These are phyloP conservation scores for Pyrrhia umbra DNA, from an alignment of 2,888 invertebrate genomes.

Conservation along the genomic window DNA sequence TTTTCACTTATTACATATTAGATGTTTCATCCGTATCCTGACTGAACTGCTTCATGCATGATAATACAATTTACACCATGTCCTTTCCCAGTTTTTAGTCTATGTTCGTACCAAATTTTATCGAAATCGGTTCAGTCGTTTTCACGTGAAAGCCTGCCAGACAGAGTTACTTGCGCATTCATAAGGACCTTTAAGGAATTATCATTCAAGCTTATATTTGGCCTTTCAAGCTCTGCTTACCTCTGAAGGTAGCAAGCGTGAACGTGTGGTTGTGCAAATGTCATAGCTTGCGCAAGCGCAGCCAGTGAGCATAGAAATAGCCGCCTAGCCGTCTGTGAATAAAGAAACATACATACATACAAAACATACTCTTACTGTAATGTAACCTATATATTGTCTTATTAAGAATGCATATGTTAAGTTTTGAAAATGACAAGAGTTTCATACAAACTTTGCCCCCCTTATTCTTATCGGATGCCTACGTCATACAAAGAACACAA, in stretches of 20 bases:
- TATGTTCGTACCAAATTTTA: no score
- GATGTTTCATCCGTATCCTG: no score
- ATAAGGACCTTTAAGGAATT: slow-evolving; percentile 2
- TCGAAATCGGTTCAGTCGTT: no score
- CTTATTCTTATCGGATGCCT: no score
- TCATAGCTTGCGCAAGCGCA: slow-evolving; percentile 45
- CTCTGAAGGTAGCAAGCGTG: slow-evolving; percentile 29
- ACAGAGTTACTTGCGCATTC: no score
- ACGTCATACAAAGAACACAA: no score
- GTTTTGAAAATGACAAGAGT: no score
- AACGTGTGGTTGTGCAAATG: slow-evolving; percentile 42
- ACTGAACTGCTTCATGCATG: no score
- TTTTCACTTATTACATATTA: not conserved
- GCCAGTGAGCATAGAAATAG: slow-evolving; percentile 36
- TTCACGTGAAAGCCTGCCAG: no score
- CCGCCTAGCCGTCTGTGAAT: slow-evolving; percentile 47
- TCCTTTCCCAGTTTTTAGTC: no score
- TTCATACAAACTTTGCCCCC: no score
- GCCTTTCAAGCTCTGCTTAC: slow-evolving; percentile 51
- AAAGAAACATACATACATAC: slow-evolving; percentile 9
- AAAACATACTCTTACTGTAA: not conserved
- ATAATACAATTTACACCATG: no score
- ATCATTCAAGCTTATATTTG: not conserved
- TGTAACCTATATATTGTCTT: not conserved
- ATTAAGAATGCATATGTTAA: not conserved